Evolutionary conservation across 2,888 invertebrate genomes (phyloP).

Genomic region (Scaptomyza polygonia): DNA sequence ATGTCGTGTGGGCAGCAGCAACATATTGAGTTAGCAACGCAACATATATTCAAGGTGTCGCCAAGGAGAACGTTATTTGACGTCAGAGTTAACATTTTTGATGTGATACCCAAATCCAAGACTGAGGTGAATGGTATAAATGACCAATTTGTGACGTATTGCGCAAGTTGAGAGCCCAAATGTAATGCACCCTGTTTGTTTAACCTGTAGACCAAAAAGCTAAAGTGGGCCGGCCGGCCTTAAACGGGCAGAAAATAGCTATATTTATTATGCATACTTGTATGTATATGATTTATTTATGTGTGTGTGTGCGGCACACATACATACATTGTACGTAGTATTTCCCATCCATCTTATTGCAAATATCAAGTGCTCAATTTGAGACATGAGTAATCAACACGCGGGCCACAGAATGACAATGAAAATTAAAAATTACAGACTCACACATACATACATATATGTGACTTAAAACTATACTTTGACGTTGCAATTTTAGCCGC

Average conservation of each 20-base stretch:
- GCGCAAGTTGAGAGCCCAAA: background rate
- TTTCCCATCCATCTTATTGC: constrained; percentile 50
- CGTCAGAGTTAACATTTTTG: constrained; percentile 26
- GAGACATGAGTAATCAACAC: constrained; percentile 50
- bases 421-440: constrained; percentile 38
- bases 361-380: constrained; percentile 46
- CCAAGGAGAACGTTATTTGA: background rate
- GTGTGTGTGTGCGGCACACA: background rate
- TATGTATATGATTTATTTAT: constrained; percentile 6
- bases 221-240: constrained; percentile 57
- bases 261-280: constrained; percentile 34
- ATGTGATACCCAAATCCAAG: background rate
- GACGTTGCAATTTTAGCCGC: constrained; percentile 20
- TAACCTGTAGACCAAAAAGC: constrained; percentile 29
- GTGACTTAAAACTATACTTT: constrained; percentile 21
- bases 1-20: constrained; percentile 52
- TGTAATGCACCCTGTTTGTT: background rate
- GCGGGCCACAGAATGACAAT: constrained; percentile 60
- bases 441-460: constrained; percentile 11
- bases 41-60: constrained; percentile 8
- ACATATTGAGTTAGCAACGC: constrained; percentile 6
- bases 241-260: constrained; percentile 33
- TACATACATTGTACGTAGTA: constrained; percentile 17
- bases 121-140: background rate
- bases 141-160: constrained; percentile 34